These are phyloP conservation scores for Brassicogethes aeneus DNA, from an alignment of 2,888 invertebrate species.

Conservation along the genomic window DNA sequence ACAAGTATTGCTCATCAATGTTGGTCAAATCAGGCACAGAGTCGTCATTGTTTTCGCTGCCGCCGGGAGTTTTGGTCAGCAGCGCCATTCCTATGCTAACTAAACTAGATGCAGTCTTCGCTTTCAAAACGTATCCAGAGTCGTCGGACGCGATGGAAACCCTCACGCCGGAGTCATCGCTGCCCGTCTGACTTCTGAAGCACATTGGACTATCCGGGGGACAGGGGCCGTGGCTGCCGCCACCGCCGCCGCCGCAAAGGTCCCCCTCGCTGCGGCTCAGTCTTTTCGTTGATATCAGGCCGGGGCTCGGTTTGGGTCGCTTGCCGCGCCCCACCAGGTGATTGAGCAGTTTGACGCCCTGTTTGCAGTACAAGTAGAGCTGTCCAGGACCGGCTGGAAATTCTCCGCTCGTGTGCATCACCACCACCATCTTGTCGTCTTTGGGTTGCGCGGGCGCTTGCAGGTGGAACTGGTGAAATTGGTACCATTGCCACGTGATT, in stretches of 20 bases:
- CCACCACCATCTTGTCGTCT: slow-evolving; percentile 51
- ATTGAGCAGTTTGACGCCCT: slow-evolving; percentile 41
- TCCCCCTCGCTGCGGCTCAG: slow-evolving; percentile 47
- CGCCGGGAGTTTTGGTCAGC: slow-evolving; percentile 37
- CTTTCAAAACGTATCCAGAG: slow-evolving; percentile 28
- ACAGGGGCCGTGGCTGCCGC: slow-evolving; percentile 16
- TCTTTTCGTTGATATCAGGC: slow-evolving; percentile 27
- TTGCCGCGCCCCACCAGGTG: slow-evolving; percentile 42
- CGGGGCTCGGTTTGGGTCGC: slow-evolving; percentile 27
- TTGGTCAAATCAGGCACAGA: slow-evolving; percentile 32
- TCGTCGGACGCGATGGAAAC: slow-evolving; percentile 37
- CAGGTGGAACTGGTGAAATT: slow-evolving; percentile 49
- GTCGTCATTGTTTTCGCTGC: slow-evolving; percentile 38
- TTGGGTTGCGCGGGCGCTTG: slow-evolving; percentile 41
- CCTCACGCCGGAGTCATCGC: slow-evolving; percentile 37
- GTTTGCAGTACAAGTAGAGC: slow-evolving; percentile 42
- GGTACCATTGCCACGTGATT: slow-evolving; percentile 50
- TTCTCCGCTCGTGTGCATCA: slow-evolving; percentile 51
- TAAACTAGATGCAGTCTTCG: slow-evolving; percentile 36
- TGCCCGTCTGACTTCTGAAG: slow-evolving; percentile 31
- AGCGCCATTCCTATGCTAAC: slow-evolving; percentile 34
- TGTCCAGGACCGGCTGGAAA: slow-evolving; percentile 47
- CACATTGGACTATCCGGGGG: slow-evolving; percentile 30
- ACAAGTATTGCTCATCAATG: slow-evolving; percentile 12
- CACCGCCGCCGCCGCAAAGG: slow-evolving; percentile 40